Percentiles rank a stretch among this genome's conserved stretches.
Conservation (phyloP, 1,140 invertebrate species). For the Drosophila punjabiensis region DNA sequence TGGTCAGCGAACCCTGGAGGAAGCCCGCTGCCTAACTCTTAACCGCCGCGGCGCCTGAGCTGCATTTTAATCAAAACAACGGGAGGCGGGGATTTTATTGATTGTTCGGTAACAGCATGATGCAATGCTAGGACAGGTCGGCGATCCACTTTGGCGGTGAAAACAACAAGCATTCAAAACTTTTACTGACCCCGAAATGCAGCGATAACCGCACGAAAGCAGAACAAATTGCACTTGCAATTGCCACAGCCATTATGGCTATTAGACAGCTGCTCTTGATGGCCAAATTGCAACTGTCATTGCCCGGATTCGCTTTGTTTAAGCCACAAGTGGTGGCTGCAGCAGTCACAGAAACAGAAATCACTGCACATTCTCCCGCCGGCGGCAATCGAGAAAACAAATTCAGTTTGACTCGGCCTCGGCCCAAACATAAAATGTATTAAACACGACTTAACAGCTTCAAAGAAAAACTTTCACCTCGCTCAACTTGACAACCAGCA, state of each 20-base stretch:
- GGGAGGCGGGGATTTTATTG: constrained; percentile 16
- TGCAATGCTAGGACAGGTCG: constrained; percentile 21
- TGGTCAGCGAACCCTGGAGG: constrained; percentile 46
- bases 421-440: constrained; percentile 62
- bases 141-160: constrained; percentile 1
- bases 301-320: constrained; percentile 19
- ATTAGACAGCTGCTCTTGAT: constrained; percentile 36
- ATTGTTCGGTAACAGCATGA: constrained; percentile 56
- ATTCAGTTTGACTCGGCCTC: constrained; percentile 51
- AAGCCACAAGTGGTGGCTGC: constrained; percentile 10
- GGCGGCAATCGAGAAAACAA: constrained; percentile 38
- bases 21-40: constrained; percentile 22
- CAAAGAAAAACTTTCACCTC: constrained; percentile 76
- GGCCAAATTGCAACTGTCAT: constrained; percentile 55
- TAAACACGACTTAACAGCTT: constrained; percentile 68
- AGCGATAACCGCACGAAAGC: constrained; percentile 64
- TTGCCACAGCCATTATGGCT: constrained; percentile 38
- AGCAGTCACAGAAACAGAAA: background rate
- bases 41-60: constrained; percentile 25
- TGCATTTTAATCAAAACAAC: constrained; percentile 55
- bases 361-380: constrained; percentile 23
- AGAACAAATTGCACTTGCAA: constrained; percentile 71
- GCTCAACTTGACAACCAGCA: constrained; percentile 39
- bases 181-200: constrained; percentile 76
- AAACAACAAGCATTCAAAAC: constrained; percentile 29